Conservation (phyloP, 2,797 vertebrate species). For the Semaprochilodus insignis region DNA sequence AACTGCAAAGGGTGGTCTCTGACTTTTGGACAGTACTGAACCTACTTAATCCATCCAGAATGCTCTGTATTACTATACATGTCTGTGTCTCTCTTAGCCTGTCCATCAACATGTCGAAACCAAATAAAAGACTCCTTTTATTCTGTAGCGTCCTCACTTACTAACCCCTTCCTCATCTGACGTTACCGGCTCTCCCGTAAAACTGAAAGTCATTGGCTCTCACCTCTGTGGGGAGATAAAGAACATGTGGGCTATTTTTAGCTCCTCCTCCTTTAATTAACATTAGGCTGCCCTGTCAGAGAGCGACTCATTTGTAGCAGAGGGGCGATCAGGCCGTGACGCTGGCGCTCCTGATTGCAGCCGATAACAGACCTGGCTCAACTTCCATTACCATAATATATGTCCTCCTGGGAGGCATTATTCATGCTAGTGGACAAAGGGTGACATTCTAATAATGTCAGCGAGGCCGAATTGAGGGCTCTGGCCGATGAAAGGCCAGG, state of each 20-base stretch:
- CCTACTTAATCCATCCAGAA: too few species aligned
- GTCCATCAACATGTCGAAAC: too few species aligned
- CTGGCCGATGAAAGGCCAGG: conserved; percentile 12
- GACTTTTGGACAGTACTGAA: too few species aligned
- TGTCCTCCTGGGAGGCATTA: conserved; percentile 58
- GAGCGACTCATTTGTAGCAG: conserved; percentile 55
- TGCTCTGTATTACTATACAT: too few species aligned
- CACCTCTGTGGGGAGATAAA: conserved; percentile 45
- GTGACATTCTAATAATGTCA: conserved; percentile 70
- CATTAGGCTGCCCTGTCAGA: conserved; percentile 51
- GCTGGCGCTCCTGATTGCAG: conserved; percentile 50
- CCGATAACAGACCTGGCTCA: conserved; percentile 58
- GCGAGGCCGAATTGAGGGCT: conserved; percentile 30
- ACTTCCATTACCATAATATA: conserved; percentile 64
- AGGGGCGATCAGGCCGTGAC: conserved; percentile 52
- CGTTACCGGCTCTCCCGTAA: conserved; percentile 3
- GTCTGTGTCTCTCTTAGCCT: too few species aligned
- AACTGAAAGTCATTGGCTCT: conserved; percentile 39
- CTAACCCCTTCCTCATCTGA: neutral
- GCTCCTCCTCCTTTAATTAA: conserved; percentile 64
- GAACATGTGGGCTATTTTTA: conserved; percentile 56
- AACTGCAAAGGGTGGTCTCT: too few species aligned
- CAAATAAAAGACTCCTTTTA: neutral
- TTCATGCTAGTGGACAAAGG: conserved; percentile 63
- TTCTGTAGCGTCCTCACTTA: too few species aligned